Conservation (phyloP, 2,797 vertebrate genomes). For the Acrossocheilus fasciatus region DNA sequence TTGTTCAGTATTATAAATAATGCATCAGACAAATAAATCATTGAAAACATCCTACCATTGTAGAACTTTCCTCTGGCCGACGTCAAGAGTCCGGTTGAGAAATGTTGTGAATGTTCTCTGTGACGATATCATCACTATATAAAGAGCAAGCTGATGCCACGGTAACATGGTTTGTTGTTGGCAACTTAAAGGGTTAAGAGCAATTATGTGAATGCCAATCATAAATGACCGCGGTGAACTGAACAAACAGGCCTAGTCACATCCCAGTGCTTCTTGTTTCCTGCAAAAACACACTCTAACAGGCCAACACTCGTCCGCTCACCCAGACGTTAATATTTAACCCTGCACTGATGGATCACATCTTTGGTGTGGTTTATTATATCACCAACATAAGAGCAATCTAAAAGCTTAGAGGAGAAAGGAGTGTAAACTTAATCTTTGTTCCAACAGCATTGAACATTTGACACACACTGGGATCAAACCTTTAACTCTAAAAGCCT, state of each 20-base stretch:
- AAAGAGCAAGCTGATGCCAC: conserved; percentile 50
- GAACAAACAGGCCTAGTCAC: conserved; percentile 55
- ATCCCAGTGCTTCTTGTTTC: conserved; percentile 40
- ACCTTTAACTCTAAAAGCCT: background rate
- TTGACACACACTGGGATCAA: background rate
- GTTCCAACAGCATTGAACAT: background rate
- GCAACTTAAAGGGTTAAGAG: conserved; percentile 61
- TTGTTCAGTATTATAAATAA: background rate
- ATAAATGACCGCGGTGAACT: conserved; percentile 35
- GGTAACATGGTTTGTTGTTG: conserved; percentile 64
- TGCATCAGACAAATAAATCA: conserved; percentile 13
- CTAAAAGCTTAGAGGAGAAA: background rate
- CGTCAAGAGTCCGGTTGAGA: conserved; percentile 46
- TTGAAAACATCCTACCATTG: conserved; percentile 64
- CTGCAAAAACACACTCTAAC: conserved; percentile 15
- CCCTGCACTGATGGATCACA: background rate
- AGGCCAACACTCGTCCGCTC: background rate
- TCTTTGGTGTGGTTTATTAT: background rate
- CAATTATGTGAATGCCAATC: conserved; percentile 45
- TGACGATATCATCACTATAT: conserved; percentile 46
- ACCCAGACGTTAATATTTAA: conserved; percentile 46
- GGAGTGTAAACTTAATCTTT: background rate
- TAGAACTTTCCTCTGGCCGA: conserved; percentile 40
- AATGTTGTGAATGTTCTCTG: conserved; percentile 49
- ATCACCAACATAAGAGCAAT: background rate